Percentiles rank a stretch among this genome's conserved stretches.
Evolutionary conservation across 2,888 invertebrate genomes (phyloP).

Genomic region (Sarcophaga rosellei): DNA sequence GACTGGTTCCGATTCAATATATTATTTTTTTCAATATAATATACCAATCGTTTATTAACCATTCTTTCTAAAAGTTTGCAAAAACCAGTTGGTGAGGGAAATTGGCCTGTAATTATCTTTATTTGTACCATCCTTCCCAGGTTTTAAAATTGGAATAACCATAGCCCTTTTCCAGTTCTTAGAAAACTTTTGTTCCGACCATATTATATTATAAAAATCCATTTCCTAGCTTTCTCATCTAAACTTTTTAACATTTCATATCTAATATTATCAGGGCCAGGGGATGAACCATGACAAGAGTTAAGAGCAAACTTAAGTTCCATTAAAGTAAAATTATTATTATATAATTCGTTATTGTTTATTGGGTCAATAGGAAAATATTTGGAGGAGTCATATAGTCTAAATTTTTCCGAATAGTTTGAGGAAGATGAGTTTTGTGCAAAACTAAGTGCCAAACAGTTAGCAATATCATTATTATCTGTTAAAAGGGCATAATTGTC

Average conservation of each 20-base stretch:
- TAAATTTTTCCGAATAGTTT: slow-evolving; percentile 26
- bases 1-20: no score
- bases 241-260: slow-evolving; percentile 45
- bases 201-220: slow-evolving; percentile 46
- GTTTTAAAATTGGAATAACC: slow-evolving; percentile 38
- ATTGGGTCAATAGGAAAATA: background rate
- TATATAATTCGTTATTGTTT: slow-evolving; percentile 27
- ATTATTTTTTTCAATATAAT: no score
- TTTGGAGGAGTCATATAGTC: background rate
- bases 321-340: slow-evolving; percentile 4
- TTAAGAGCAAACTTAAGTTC: slow-evolving; percentile 38
- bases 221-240: slow-evolving; percentile 23
- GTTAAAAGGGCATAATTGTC: background rate
- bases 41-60: no score
- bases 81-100: slow-evolving; percentile 28
- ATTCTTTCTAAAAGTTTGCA: background rate
- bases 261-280: slow-evolving; percentile 43
- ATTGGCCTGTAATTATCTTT: slow-evolving; percentile 26
- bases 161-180: slow-evolving; percentile 42
- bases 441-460: no score
- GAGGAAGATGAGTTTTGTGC: slow-evolving; percentile 35
- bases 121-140: slow-evolving; percentile 31
- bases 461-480: slow-evolving; percentile 16
- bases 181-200: slow-evolving; percentile 35
- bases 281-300: slow-evolving; percentile 17